These are phyloP conservation scores for Artibeus jamaicensis DNA, from an alignment of 2,797 vertebrate species.

Conservation along the genomic window DNA sequence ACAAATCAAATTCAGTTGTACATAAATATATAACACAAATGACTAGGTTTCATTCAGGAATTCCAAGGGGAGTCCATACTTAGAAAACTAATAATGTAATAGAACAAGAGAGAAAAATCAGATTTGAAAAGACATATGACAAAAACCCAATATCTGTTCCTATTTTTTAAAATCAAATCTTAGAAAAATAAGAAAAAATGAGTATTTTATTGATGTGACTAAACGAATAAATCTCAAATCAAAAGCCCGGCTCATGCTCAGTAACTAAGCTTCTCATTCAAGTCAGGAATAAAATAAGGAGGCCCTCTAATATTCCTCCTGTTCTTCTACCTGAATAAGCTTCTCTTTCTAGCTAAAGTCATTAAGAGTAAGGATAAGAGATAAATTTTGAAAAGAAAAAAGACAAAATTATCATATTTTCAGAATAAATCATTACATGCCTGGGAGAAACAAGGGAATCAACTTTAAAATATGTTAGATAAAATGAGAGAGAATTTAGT, in stretches of 20 bases:
- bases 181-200: not conserved
- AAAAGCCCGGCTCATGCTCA: not conserved
- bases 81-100: not conserved
- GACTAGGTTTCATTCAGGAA: not conserved
- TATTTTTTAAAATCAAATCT: not conserved
- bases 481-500: not conserved
- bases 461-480: not conserved
- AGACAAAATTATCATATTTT: not conserved
- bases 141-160: not conserved
- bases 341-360: not conserved
- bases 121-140: not conserved
- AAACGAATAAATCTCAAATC: not conserved
- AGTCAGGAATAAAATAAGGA: not conserved
- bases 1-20: not conserved
- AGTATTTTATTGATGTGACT: not conserved
- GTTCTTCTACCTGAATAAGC: not conserved
- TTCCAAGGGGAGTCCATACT: not conserved
- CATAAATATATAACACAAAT: not conserved
- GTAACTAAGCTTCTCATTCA: not conserved
- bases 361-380: not conserved
- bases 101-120: not conserved
- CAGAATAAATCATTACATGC: not conserved
- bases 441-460: not conserved
- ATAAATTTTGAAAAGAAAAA: not conserved
- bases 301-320: not conserved